Base-by-base conservation (phyloP, 2,888 invertebrate genomes). In the Cephus runcator region DNA sequence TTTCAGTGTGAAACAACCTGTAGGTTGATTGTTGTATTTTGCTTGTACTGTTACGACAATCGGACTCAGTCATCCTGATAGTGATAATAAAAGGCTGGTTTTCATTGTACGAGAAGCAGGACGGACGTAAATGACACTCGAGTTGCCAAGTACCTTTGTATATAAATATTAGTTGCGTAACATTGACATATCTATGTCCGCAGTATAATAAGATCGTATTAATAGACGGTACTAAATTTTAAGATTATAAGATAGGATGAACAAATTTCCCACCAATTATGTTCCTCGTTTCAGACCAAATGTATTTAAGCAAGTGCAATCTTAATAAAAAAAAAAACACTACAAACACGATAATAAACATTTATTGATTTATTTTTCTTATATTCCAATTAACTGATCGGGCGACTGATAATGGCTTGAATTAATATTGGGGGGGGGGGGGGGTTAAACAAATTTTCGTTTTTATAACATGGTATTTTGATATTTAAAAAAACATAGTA, bases 231-330 rank as follows among this genome's bases (percentile, higher is more conserved):
- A 56, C 23, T 56, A 56, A 76, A 75, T 68, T 75, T 76, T 81
- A 80, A 36, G 76, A 77, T 79, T 78, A 12, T 82, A 77, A 69
- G 69, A 69, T 69, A 75, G 31, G 34, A 68, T 33, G 69, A 23
- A 75, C 73, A 73, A 79, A 76, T 79, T 79, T 75, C 79, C 79
- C 79, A 77, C 56, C 68, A 75, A 79, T 76, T 85, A 88, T 89
- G 88, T 90, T 90, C 88, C 88, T 89, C 87, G 83, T 84, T 83
- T 85, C 81, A 89, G 84, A 88, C 89, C 89, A 89, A 89, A 89
- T 89, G 87, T 88, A 89, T 87, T 88, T 89, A 89, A 88, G 85
- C 83, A 88, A 85, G 88, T 88, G 88, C 89, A 89, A 89, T 89
- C 88, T 87, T 87, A 86, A 88, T 88, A 87, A 88, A 88, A 85